Evolutionary conservation across 1,140 invertebrate species (phyloP).

Genomic region (Parapsyche elsis): DNA sequence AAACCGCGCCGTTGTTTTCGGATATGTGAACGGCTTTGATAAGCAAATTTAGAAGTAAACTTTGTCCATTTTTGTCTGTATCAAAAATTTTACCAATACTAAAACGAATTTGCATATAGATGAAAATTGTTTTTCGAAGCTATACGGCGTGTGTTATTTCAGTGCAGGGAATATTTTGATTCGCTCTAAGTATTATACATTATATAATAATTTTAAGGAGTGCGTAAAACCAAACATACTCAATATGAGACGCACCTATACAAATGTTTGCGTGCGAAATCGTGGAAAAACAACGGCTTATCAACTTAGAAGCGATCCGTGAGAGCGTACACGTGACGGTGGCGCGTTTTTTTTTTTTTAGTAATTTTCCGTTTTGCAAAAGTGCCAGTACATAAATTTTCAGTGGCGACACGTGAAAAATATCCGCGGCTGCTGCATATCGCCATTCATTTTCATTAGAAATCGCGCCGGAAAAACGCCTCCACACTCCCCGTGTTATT

Average conservation of each 20-base stretch:
- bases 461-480: slow-evolving; percentile 28
- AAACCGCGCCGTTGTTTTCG: not conserved
- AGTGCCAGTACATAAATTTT: slow-evolving; percentile 11
- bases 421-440: slow-evolving; percentile 9
- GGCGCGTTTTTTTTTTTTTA: not conserved
- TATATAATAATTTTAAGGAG: too few species aligned
- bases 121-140: not conserved
- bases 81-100: not conserved
- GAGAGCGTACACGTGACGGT: not conserved
- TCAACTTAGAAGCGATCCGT: too few species aligned
- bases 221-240: too few species aligned
- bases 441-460: slow-evolving; percentile 52
- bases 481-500: too few species aligned
- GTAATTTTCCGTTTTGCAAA: slow-evolving; percentile 7
- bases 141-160: too few species aligned
- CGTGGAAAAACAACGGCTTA: too few species aligned
- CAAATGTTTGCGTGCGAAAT: too few species aligned
- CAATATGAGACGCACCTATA: too few species aligned
- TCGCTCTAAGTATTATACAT: too few species aligned
- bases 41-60: slow-evolving; percentile 14
- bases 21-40: slow-evolving; percentile 20
- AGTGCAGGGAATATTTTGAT: too few species aligned
- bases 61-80: not conserved
- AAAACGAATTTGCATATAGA: not conserved
- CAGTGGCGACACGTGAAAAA: slow-evolving; percentile 20